Conservation (phyloP, 2,113 vertebrate genomes). For the Gallinago undulata region DNA sequence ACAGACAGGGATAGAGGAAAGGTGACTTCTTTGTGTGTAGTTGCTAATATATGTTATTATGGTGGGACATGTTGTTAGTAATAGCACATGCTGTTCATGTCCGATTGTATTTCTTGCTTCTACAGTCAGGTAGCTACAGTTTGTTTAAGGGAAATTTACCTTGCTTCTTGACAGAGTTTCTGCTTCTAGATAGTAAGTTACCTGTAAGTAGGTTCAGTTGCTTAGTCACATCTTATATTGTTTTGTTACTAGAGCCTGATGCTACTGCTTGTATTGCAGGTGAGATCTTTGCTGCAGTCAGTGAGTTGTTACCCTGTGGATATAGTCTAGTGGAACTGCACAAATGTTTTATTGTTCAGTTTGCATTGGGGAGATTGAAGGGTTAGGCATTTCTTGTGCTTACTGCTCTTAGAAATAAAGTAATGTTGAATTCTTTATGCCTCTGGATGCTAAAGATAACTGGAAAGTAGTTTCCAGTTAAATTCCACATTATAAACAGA, state of each 20-base stretch:
- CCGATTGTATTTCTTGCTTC: neutral
- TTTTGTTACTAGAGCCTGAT: neutral
- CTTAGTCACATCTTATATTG: fast-evolving
- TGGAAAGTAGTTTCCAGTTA: neutral
- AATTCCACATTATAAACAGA: neutral
- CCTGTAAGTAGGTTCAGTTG: neutral
- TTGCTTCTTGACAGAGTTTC: neutral
- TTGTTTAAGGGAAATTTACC: neutral
- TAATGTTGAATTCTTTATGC: neutral
- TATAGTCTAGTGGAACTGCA: neutral
- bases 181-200: neutral
- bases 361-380: neutral
- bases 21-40: neutral
- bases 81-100: neutral
- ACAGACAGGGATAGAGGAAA: neutral
- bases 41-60: fast-evolving
- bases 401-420: neutral
- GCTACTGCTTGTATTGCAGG: neutral
- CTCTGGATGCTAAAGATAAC: neutral
- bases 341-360: neutral
- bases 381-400: neutral
- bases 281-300: neutral
- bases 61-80: neutral
- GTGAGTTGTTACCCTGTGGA: neutral
- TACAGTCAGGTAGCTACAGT: neutral